A percentile compares a stretch with the other conserved stretches of the same genome.
Evolutionary conservation across 1,140 invertebrate species (phyloP).

Genomic region (Batillaria attramentaria): DNA sequence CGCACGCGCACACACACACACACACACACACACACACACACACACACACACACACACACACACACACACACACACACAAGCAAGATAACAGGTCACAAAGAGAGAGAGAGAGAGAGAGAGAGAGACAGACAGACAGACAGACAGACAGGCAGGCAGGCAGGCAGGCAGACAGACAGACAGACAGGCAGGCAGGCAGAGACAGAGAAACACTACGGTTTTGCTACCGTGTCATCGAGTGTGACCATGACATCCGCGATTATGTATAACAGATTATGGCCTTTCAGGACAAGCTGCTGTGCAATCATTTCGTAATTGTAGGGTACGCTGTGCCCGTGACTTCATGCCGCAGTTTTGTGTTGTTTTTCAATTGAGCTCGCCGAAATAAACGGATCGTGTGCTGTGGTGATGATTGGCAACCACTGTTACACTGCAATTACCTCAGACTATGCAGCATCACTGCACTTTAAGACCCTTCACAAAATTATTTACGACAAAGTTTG

Average conservation of each 20-base stretch:
- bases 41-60: not conserved
- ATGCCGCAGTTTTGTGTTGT: no score
- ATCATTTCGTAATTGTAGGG: not conserved
- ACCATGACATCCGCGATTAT: not conserved
- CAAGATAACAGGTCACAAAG: not conserved
- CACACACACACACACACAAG: not conserved
- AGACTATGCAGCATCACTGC: no score
- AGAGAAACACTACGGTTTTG: not conserved
- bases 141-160: not conserved
- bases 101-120: conserved; percentile 12
- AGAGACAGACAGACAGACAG: conserved; percentile 16
- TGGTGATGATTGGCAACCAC: no score
- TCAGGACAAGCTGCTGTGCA: not conserved
- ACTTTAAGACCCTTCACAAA: no score
- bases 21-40: no score
- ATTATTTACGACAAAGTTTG: no score
- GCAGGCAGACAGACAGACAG: not conserved
- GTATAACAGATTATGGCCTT: not conserved
- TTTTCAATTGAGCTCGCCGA: no score
- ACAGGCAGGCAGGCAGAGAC: not conserved
- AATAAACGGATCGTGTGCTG: no score
- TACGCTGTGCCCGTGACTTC: not conserved
- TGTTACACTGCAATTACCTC: no score
- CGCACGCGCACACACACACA: no score
- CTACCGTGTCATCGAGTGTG: not conserved